Conservation (phyloP, 1,140 invertebrate species). For the Chelonus insularis region DNA sequence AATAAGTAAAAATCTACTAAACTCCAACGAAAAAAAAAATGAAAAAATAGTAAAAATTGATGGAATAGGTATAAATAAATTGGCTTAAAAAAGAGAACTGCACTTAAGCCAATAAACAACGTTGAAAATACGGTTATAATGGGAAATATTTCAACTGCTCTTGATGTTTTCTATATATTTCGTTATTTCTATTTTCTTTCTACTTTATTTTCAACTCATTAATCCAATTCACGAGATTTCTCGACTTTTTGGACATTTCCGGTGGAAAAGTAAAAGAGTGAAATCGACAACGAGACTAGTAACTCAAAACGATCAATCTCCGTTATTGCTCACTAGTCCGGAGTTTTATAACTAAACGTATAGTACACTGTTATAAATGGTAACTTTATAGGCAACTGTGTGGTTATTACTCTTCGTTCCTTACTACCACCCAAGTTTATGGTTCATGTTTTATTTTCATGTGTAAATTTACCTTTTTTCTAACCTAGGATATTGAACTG, state of each 20-base stretch:
- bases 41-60: too few species aligned
- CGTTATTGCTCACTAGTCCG: conserved; percentile 12
- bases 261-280: not conserved
- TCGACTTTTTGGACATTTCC: not conserved
- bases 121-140: too few species aligned
- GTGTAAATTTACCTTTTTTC: not conserved
- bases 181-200: not conserved
- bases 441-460: conserved; percentile 9
- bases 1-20: too few species aligned
- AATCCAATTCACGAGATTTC: not conserved
- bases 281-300: conserved; percentile 14
- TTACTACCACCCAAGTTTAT: not conserved
- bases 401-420: conserved; percentile 21
- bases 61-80: too few species aligned
- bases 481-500: too few species aligned
- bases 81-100: too few species aligned
- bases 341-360: conserved; percentile 10
- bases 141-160: too few species aligned
- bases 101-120: too few species aligned
- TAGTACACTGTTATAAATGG: conserved; percentile 10
- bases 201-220: not conserved
- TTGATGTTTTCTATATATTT: not conserved
- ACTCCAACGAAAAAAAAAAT: too few species aligned
- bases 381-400: conserved; percentile 15
- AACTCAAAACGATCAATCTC: conserved; percentile 16